Base-by-base conservation (phyloP, 2,888 invertebrate species). In the Petrolisthes manimaculis region DNA sequence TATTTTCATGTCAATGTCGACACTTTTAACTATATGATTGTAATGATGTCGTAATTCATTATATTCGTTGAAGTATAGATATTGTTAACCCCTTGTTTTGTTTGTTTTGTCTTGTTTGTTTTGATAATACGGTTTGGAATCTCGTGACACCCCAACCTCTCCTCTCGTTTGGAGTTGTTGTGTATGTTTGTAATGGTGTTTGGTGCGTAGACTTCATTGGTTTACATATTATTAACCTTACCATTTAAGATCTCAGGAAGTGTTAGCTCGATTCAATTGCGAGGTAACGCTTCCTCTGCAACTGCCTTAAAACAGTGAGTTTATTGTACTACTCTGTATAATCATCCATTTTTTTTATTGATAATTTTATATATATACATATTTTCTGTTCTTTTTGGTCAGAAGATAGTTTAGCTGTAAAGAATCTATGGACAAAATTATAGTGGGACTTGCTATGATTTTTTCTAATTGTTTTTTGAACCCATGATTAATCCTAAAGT, bases 271-370 rank as follows among this genome's bases (percentile, higher is more conserved):
- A 75, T 37, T n/a, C 14, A 24, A 9, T 51, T 54, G 9, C n/a
- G 79, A 61, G 80, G 79, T 85, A 79, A 85, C 80, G 86, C 82
- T 86, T 75, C 86, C 77, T 81, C 56, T 21, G 86, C 86, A 86
- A 86, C 86, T 86, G 86, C 86, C 86, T 86, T 86, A 86, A 86
- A 86, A 86, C 86, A 86, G 86, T 81, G 86, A 86, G 86, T 81
- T 81, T 24, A 21, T 53, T 21, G 51, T 79, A 71, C 24, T 69
- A 51, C 51, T 83, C 3, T 12, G 3, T 71, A 71, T 71, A 21
- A 71, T 71, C 18, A 21, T 18, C 14, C 3, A 12, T 54, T 79
- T 54, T 82, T 37, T 67, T 67, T 79, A 54, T 79, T 37, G 1
- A 74, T 74, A 1, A 21, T n/a, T 74, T 21, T 77, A 77, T 77